Evolutionary conservation across 1,140 invertebrate genomes (phyloP), one percentile per base, ranked within the genome.

Genomic region (Drosophila nannoptera): DNA sequence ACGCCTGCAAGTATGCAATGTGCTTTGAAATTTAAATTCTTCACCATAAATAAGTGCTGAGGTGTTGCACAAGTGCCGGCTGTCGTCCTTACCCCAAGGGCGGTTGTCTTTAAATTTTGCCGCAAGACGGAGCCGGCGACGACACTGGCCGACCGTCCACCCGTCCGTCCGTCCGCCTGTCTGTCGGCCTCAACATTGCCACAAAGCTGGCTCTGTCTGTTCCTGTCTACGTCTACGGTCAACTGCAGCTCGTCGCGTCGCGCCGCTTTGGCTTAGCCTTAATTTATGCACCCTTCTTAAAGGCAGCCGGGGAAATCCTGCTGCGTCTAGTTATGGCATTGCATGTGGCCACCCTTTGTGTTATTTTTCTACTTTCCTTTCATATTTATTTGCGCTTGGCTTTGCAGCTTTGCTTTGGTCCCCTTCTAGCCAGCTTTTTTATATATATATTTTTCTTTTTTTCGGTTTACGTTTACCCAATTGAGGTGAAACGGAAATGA

Each of bases 401-500:
- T 63, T 58, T 63, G 65, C 58, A 45, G 53, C 50, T 72, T 72
- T 68, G 38, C 64, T 63, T 54, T 55, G 12, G 40, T 42, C 32
- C 7, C 14, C 12, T 11, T 8, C 52, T 65, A 45, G 46, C 62
- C 69, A 55, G 40, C 64, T 64, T 67, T 67, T 38, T n/a, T n/a
- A n/a, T 59, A 29, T 53, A 16, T 54, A 4, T 59, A 9, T 49
- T 46, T 16, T 32, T 69, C 62, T 66, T 69, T 68, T 82, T 69
- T 65, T 60, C 2, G 55, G 48, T 67, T 67, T 59, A 53, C 55
- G 72, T 72, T 77, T 84, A 81, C 73, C 80, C 84, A 74, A 87
- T 88, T 86, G 80, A 87, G 84, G 80, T 78, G 75, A 87, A 87
- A 75, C 86, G 84, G 84, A 87, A 87, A 87, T 87, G 78, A 81